Evolutionary conservation across 1,140 invertebrate species (phyloP).

Genomic region (Diorhabda carinulata): DNA sequence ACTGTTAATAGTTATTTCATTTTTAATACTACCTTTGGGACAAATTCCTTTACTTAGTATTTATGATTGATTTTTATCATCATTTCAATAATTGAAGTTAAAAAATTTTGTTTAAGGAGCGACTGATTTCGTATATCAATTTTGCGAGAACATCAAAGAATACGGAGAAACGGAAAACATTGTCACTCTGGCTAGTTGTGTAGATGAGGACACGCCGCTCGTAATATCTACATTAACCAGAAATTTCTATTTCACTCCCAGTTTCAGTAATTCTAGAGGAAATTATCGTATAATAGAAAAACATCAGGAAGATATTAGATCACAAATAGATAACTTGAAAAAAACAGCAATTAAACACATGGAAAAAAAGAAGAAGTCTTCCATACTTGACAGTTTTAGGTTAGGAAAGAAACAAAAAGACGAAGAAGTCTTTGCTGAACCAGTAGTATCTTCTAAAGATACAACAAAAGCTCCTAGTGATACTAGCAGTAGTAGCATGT

Average conservation of each 20-base stretch:
- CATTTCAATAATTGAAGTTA: slow-evolving; percentile 5
- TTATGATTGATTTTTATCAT: background rate
- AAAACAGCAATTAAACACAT: too few species aligned
- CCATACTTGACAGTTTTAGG: background rate
- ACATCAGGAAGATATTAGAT: background rate
- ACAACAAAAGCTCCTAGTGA: too few species aligned
- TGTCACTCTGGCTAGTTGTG: slow-evolving; percentile 16
- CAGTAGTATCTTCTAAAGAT: too few species aligned
- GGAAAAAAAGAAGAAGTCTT: background rate
- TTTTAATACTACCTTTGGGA: background rate
- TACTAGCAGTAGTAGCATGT: too few species aligned
- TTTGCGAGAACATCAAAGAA: slow-evolving; percentile 16
- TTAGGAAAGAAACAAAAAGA: too few species aligned
- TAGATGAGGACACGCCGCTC: slow-evolving; percentile 15
- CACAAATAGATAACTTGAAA: too few species aligned
- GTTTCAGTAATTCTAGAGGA: slow-evolving; percentile 20
- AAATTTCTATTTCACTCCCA: slow-evolving; percentile 32
- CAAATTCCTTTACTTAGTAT: background rate
- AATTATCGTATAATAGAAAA: slow-evolving; percentile 13
- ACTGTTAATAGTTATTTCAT: background rate
- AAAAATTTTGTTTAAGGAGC: background rate
- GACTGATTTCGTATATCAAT: background rate
- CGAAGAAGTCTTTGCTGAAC: too few species aligned
- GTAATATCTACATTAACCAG: slow-evolving; percentile 32
- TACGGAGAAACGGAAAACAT: slow-evolving; percentile 25